These are phyloP conservation scores for Doris montereyensis DNA, from an alignment of 2,888 invertebrate genomes.

Conservation along the genomic window DNA sequence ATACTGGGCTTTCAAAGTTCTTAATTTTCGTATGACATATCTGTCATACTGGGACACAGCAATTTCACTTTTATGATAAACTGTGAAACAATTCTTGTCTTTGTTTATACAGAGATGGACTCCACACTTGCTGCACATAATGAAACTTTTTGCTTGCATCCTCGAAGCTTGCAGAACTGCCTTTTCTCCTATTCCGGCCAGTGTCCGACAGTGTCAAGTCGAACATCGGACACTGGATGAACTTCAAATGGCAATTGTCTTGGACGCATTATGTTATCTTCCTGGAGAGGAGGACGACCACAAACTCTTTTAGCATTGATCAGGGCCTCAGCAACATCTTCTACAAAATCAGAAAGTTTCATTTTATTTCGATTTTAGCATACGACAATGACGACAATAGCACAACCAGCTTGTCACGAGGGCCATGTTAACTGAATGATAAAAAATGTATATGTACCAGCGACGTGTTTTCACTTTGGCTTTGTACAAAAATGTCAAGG, in stretches of 20 bases:
- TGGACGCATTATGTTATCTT: slow-evolving; percentile 7
- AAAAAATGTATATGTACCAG: slow-evolving; percentile 47
- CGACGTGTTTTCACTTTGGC: slow-evolving; percentile 39
- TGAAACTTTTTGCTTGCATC: not conserved
- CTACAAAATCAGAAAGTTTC: slow-evolving; percentile 23
- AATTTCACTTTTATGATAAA: slow-evolving; percentile 23
- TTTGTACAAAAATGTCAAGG: slow-evolving; percentile 31
- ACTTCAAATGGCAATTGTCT: not conserved
- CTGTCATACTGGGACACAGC: slow-evolving; percentile 24
- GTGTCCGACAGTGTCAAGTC: slow-evolving; percentile 34
- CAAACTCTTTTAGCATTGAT: slow-evolving; percentile 5
- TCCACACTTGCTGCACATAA: slow-evolving; percentile 31
- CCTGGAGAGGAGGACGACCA: slow-evolving; percentile 1
- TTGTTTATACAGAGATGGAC: slow-evolving; percentile 36
- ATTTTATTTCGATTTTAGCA: slow-evolving; percentile 34
- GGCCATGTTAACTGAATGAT: slow-evolving; percentile 43
- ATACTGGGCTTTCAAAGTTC: slow-evolving; percentile 28
- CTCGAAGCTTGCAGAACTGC: slow-evolving; percentile 25
- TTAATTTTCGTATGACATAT: slow-evolving; percentile 20
- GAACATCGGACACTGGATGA: slow-evolving; percentile 25
- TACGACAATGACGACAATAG: slow-evolving; percentile 40
- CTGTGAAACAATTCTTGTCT: slow-evolving; percentile 37
- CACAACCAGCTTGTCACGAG: slow-evolving; percentile 45
- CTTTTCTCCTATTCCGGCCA: slow-evolving; percentile 15
- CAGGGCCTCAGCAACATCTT: slow-evolving; percentile 26